Base-by-base conservation (phyloP, 2,797 vertebrate genomes). In the Ciconia nigra region DNA sequence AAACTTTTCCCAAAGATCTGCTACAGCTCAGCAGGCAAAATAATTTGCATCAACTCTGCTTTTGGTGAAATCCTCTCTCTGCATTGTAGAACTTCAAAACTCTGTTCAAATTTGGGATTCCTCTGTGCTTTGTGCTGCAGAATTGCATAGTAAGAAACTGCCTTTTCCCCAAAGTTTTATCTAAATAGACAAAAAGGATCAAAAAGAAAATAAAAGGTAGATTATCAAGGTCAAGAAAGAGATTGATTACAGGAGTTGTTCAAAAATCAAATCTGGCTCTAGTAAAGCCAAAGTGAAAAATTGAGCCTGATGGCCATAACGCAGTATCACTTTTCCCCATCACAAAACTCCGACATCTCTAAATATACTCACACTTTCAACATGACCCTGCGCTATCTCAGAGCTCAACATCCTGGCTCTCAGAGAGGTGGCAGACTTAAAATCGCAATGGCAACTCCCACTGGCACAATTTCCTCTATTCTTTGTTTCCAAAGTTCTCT, bases 1-100 rank as follows among this genome's bases (percentile, higher is more conserved):
- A 87, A 95, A 92, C 76, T 89, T 85, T 26, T 90, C 46, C 62
- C 51, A 26, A 89, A 89, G 79, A 89, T 78, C 82, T 86, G 49
- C 84, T 58, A 28, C 18, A 73, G 49, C 57, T 85, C 78, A 74
- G 15, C 31, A 87, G 33, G 46, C 46, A 74, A 95, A 83, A 91
- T 78, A 77, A 87, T 28, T 25, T 67, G 49, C 54, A 87, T 28
- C 20, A 28, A 15, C 13, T 83, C 51, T 62, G 11, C 47, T 83
- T 87, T 37, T 33, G 47, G 61, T 65, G 33, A 90, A 83, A 52
- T 76, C 35, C 5, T 17, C 35, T 73, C 49, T 80, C 37, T 8
- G 6, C 31, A 28, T 6, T 41, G 20, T 2, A 87, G 61, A 72
- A 82, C 12, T 82, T 66, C n/a, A 69, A 85, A 91, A 83, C 17